A percentile compares a stretch with the other conserved stretches of the same genome.
Evolutionary conservation across 1,140 invertebrate genomes (phyloP).

Genomic region (Heliconius nattereri): DNA sequence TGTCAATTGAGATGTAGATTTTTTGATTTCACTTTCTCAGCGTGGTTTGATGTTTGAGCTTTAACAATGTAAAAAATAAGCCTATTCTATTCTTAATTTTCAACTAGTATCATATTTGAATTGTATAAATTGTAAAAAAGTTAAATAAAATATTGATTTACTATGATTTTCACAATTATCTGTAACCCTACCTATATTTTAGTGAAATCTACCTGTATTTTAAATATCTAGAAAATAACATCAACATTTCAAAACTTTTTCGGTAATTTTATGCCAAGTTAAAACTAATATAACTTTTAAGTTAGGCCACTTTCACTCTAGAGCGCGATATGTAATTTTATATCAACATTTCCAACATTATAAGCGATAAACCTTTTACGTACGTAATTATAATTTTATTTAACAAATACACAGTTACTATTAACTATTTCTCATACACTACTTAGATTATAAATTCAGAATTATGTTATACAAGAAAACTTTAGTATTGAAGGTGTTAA

Average conservation of each 20-base stretch:
- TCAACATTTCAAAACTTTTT: neutral
- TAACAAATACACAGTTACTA: neutral
- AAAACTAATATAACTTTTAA: neutral
- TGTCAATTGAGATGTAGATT: constrained; percentile 59
- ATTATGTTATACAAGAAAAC: constrained; percentile 17
- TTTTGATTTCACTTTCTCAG: constrained; percentile 49
- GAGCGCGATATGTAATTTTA: neutral
- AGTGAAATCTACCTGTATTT: too few relatives aligned
- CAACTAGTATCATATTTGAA: too few relatives aligned
- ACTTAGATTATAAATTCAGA: neutral
- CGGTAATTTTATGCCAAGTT: too few relatives aligned
- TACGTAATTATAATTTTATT: constrained; percentile 8
- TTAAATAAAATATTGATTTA: neutral
- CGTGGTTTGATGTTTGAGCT: neutral
- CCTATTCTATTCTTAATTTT: neutral
- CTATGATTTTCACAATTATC: neutral
- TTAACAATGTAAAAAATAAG: constrained; percentile 16
- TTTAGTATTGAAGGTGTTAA: constrained; percentile 14
- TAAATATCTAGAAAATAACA: neutral
- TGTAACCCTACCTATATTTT: too few relatives aligned
- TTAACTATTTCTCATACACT: neutral
- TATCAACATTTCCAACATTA: neutral
- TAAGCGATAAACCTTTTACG: neutral
- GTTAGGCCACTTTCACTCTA: neutral
- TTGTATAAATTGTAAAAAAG: too few relatives aligned